Conservation (phyloP, 2,888 invertebrate genomes). For the Thereva nobilitata region DNA sequence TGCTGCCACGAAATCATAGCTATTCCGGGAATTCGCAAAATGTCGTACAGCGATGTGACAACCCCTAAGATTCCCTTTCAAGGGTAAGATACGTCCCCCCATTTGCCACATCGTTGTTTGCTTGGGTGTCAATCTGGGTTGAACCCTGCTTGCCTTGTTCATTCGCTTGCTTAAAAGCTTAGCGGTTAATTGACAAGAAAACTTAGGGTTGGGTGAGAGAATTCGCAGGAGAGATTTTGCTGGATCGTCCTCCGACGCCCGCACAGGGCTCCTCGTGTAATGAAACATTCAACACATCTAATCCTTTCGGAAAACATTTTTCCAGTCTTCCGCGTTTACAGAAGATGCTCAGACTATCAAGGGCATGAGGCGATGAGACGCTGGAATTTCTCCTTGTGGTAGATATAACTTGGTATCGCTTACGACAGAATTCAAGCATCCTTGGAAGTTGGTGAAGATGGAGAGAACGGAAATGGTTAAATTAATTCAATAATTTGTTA, state of each 20-base stretch:
- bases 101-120: no score
- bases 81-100: no score
- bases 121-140: no score
- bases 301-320: constrained; percentile 31
- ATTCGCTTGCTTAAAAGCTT: no score
- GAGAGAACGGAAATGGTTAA: constrained; percentile 30
- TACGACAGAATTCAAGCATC: background rate
- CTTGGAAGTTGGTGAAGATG: background rate
- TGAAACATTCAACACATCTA: constrained; percentile 32
- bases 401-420: background rate
- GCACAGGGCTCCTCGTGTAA: constrained; percentile 12
- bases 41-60: no score
- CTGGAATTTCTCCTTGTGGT: constrained; percentile 3
- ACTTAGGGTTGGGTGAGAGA: background rate
- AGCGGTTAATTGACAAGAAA: no score
- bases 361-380: no score
- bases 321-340: constrained; percentile 19
- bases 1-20: no score
- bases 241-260: constrained; percentile 5
- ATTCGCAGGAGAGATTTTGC: constrained; percentile 16
- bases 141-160: no score
- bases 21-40: no score
- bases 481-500: constrained; percentile 35
- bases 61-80: no score
- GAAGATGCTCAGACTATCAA: background rate